Evolutionary conservation across 2,888 invertebrate species (phyloP).

Genomic region (Petrophora chlorosata): DNA sequence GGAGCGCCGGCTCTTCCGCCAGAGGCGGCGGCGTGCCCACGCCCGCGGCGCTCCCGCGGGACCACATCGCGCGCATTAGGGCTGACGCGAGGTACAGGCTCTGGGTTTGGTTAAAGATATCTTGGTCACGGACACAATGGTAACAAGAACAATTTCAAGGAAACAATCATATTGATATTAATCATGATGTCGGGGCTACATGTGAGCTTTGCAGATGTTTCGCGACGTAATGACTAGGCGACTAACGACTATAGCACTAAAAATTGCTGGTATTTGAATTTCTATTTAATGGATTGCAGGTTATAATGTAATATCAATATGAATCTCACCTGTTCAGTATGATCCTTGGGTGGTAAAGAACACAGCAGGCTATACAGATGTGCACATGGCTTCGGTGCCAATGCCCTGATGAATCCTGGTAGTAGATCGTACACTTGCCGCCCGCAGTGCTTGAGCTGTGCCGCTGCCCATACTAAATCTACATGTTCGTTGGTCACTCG

Average conservation of each 20-base stretch:
- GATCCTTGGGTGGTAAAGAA: conserved; percentile 94
- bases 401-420: conserved; percentile 94
- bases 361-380: conserved; percentile 95
- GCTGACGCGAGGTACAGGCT: conserved; percentile 95
- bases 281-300: too few species aligned
- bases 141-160: too few species aligned
- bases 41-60: conserved; percentile 82
- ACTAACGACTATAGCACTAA: too few species aligned
- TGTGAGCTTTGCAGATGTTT: too few species aligned
- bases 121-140: too few species aligned
- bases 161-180: too few species aligned
- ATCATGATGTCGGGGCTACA: too few species aligned
- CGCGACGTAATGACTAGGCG: too few species aligned
- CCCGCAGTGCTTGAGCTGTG: conserved; percentile 97
- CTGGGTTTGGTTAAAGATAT: too few species aligned
- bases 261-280: too few species aligned
- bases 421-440: conserved; percentile 96
- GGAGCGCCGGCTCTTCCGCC: conserved; percentile 71
- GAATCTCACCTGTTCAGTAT: conserved; percentile 91
- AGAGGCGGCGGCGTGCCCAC: conserved; percentile 64
- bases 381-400: conserved; percentile 94
- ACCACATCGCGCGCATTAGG: conserved; percentile 95
- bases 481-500: conserved; percentile 95
- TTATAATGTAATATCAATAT: background rate
- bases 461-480: conserved; percentile 97